phyloP scores from a whole-genome alignment of 2,797 vertebrate genomes.

The Podarcis siculus region DNA sequence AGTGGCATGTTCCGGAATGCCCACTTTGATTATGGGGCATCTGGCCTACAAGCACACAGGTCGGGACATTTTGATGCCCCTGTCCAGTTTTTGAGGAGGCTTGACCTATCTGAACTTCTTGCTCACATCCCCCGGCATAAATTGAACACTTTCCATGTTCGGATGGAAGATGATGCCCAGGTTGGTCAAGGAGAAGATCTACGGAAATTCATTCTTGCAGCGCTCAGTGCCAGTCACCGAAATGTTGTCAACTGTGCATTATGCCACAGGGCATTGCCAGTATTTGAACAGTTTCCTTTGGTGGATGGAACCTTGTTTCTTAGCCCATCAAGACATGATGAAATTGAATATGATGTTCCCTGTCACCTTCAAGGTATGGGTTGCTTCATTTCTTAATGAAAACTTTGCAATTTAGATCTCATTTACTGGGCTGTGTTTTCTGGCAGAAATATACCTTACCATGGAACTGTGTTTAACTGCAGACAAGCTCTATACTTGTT shows the following conservation, averaged over 20 bases:
- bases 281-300: conserved; percentile 98
- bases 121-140: conserved; percentile 96
- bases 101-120: conserved; percentile 96
- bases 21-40: conserved; percentile 78
- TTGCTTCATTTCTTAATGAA: conserved; percentile 64
- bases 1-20: conserved; percentile 80
- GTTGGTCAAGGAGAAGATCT: conserved; percentile 98
- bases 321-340: conserved; percentile 96
- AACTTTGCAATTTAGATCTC: conserved; percentile 43
- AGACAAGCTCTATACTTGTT: not conserved
- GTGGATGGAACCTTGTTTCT: conserved; percentile 98
- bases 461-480: not conserved
- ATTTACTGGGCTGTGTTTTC: not conserved
- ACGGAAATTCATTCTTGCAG: conserved; percentile 95
- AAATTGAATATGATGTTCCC: conserved; percentile 98
- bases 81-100: conserved; percentile 94
- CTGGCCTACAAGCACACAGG: conserved; percentile 79
- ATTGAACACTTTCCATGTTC: conserved; percentile 97
- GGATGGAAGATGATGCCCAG: conserved; percentile 98
- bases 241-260: conserved; percentile 97
- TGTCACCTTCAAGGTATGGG: conserved; percentile 98
- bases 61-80: conserved; percentile 84
- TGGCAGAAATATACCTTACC: not conserved
- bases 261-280: conserved; percentile 92
- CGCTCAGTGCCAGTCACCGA: conserved; percentile 95